These are phyloP conservation scores for Venturia canescens DNA, from an alignment of 1,140 invertebrate genomes.

Conservation along the genomic window DNA sequence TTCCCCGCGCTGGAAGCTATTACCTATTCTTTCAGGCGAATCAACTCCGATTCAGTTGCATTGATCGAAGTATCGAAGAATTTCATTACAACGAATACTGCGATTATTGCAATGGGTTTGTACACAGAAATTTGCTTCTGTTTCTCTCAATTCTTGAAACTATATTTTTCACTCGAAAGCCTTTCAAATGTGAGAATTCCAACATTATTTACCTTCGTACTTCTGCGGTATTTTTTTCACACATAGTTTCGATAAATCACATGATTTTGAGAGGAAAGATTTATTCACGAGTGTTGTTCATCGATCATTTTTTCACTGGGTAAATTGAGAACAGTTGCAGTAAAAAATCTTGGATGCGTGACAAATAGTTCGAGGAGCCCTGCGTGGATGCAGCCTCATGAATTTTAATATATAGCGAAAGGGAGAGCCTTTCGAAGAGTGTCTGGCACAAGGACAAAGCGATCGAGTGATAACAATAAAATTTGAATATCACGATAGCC, in stretches of 20 bases:
- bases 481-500: conserved; percentile 51
- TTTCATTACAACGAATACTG: no score
- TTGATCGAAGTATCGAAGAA: no score
- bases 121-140: neutral
- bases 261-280: no score
- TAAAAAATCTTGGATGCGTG: conserved; percentile 17
- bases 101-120: conserved; percentile 3
- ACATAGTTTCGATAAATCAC: no score
- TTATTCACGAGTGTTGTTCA: no score
- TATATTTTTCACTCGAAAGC: no score
- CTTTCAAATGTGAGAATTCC: no score
- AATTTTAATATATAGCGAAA: conserved; percentile 56
- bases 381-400: conserved; percentile 41
- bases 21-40: neutral
- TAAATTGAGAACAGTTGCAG: neutral
- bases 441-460: conserved; percentile 16
- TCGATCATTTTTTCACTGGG: neutral
- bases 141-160: no score
- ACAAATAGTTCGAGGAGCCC: conserved; percentile 3
- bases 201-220: no score
- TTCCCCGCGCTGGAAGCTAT: neutral
- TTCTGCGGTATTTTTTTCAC: no score
- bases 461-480: conserved; percentile 48
- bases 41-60: neutral
- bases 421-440: conserved; percentile 42